Conservation (phyloP, 2,113 vertebrate species). For the Candoia aspera region DNA sequence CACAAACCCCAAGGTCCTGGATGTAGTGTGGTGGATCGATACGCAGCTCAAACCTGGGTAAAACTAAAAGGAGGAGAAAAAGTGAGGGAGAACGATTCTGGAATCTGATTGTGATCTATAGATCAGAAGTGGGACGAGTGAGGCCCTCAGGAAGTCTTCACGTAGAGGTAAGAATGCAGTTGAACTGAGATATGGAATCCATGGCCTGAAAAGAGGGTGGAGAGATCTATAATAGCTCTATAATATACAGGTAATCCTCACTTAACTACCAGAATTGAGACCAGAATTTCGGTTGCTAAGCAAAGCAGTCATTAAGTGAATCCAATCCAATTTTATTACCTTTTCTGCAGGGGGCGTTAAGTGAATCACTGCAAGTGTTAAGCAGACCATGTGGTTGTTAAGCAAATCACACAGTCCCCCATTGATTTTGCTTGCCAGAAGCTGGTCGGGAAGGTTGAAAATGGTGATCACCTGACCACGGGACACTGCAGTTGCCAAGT, state of each 20-base stretch:
- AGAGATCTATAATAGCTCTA: neutral
- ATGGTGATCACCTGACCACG: too few species aligned
- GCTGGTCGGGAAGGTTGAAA: too few species aligned
- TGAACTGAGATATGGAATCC: neutral
- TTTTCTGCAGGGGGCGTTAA: too few species aligned
- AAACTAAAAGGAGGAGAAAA: slow-evolving; percentile 68
- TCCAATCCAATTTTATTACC: too few species aligned
- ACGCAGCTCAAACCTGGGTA: slow-evolving; percentile 88
- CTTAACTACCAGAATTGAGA: too few species aligned
- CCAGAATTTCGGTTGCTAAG: too few species aligned
- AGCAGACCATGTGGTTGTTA: too few species aligned
- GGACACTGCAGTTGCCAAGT: too few species aligned
- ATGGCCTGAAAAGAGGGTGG: neutral
- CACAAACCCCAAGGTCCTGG: slow-evolving; percentile 81
- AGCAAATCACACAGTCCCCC: too few species aligned
- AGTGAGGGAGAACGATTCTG: neutral
- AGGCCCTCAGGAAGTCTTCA: neutral
- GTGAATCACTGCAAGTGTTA: too few species aligned
- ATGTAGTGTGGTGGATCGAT: slow-evolving; percentile 84
- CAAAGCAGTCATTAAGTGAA: too few species aligned
- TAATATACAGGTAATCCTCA: neutral
- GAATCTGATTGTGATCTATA: neutral
- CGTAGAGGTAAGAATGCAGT: neutral
- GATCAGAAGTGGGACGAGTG: neutral
- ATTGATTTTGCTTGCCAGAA: too few species aligned